Evolutionary conservation across 2,888 invertebrate species (phyloP), one percentile per base, ranked within the genome.

Genomic region (Allacma fusca): DNA sequence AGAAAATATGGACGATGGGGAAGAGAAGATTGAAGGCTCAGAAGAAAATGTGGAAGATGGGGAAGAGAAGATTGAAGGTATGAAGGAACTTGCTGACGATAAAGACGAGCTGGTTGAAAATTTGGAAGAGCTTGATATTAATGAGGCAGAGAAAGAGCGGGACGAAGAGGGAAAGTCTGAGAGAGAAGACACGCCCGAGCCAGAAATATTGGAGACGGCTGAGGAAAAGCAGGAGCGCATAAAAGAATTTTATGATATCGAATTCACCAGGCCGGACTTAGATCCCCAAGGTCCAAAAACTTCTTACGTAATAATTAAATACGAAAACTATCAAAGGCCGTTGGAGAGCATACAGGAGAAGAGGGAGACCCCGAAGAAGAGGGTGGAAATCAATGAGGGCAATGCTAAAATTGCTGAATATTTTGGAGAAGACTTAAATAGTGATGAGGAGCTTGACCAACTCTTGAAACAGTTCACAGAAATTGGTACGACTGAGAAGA

Each of bases 371-470:
- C 24, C 59, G 13, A 57, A 28, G 21, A 62, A 29, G 69, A 13
- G n/a, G 1, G 40, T 24, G 12, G 43, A 59, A 59, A 19, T 69
- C 13, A 76, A 76, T 24, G 69, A 68, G 26, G 68, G 68, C 34
- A 71, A 76, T 64, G 70, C 64, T 12, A 76, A 70, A 71, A 76
- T 76, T 21, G 76, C 76, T 12, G 76, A 76, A 65, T 76, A 76
- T 64, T 76, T 76, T 76, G 76, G 76, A 9, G 76, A 76, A 64
- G 76, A 70, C n/a, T 43, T 76, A 16, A 70, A 71, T 64, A 43
- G 69, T 26, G 71, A 76, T 13, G 76, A 76, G 16, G 76, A 76
- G 7, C 24, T 43, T 26, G 75, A 75, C 4, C 26, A 24, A 16
- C 62, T 62, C 23, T 9, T 62, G 16, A 62, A 62, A 16, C 62